Evolutionary conservation across 2,888 invertebrate genomes (phyloP).

Genomic region (Stenolophus ochropezus): DNA sequence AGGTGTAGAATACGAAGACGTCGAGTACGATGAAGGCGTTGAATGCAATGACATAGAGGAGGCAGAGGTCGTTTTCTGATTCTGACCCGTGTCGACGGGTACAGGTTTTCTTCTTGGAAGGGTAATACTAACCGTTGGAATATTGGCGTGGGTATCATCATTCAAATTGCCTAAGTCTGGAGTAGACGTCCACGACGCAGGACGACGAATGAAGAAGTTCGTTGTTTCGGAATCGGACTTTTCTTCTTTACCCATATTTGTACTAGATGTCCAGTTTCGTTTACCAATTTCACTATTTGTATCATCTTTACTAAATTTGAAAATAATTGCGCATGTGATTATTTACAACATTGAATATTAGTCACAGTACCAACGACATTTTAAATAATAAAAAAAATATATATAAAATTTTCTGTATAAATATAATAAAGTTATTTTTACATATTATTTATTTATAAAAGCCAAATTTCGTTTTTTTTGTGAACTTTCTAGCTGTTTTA

Average conservation of each 20-base stretch:
- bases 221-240: conserved; percentile 59
- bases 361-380: neutral
- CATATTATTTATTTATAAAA: neutral
- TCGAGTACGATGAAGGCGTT: neutral
- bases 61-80: conserved; percentile 68
- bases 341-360: neutral
- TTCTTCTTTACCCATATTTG: conserved; percentile 76
- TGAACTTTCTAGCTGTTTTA: neutral
- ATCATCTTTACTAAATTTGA: conserved; percentile 75
- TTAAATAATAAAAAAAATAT: neutral
- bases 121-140: conserved; percentile 80
- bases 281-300: conserved; percentile 66
- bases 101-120: conserved; percentile 81
- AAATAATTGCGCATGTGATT: conserved; percentile 62
- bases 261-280: conserved; percentile 86
- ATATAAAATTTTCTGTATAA: neutral
- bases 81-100: conserved; percentile 77
- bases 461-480: neutral
- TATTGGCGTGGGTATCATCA: conserved; percentile 78
- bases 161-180: conserved; percentile 83
- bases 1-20: neutral
- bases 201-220: conserved; percentile 64
- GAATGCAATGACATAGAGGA: too few relatives aligned
- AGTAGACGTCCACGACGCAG: conserved; percentile 87
- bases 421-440: neutral